phyloP scores from a whole-genome alignment of 2,888 invertebrate species.

The Phengaris arion region DNA sequence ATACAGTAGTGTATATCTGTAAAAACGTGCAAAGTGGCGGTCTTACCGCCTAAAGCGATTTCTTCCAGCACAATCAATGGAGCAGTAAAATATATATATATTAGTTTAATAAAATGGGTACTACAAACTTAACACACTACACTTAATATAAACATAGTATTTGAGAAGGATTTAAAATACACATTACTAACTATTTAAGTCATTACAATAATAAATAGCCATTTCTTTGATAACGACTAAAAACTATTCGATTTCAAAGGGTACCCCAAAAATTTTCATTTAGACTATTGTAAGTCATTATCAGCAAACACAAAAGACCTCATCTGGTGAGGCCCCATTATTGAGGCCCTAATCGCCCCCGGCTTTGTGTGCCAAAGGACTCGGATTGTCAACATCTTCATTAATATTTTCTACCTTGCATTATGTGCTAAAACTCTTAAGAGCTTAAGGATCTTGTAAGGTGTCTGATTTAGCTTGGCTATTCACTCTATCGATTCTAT shows the following conservation, averaged over 20 bases:
- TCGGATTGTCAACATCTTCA: conserved; percentile 66
- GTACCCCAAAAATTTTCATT: conserved; percentile 52
- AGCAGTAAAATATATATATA: no score
- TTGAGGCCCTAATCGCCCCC: conserved; percentile 49
- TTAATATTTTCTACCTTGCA: conserved; percentile 57
- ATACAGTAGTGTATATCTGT: no score
- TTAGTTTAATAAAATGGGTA: no score
- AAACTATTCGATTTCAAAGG: conserved; percentile 32
- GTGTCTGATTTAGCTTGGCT: conserved; percentile 38
- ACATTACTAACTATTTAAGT: background rate
- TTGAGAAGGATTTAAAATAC: background rate
- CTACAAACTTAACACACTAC: no score
- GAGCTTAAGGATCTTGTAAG: conserved; percentile 43
- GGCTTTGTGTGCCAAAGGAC: conserved; percentile 61
- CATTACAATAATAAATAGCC: background rate
- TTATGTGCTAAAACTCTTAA: conserved; percentile 41
- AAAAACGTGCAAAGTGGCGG: no score
- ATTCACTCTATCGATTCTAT: conserved; percentile 32
- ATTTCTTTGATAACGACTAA: background rate
- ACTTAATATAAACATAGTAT: no score
- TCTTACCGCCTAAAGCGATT: no score
- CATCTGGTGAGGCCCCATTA: conserved; percentile 53
- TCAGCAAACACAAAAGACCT: conserved; percentile 59
- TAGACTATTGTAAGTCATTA: conserved; percentile 56
- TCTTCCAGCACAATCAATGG: no score